Base-by-base conservation (phyloP, 2,888 invertebrate species). In the Brachyptera risi region DNA sequence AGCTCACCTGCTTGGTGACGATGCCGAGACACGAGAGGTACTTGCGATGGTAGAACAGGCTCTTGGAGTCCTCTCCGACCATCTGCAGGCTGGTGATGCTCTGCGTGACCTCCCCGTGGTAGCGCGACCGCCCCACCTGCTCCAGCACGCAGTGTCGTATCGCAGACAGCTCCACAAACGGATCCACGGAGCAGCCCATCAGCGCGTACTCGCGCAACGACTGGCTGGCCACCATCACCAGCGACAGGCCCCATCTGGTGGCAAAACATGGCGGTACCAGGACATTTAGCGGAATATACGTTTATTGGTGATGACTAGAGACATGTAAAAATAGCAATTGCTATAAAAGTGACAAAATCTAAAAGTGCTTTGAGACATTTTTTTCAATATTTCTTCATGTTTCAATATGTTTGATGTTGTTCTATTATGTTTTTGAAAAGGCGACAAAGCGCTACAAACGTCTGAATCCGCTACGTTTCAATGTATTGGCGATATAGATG, bases 201-300 rank as follows among this genome's bases (percentile, higher is more conserved):
- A 92, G 70, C 0, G 84, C 79, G 59, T 73, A 72, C 61, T 79
- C 78, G 27, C 92, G 78, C 17, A 80, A 69, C 26, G 74, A 71
- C 70, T 89, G 88, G 56, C 79, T 79, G 13, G 86, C 91, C 2
- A 91, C 90, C 35, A 90, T 76, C 0, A 90, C 83, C 37, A 92
- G 75, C 64, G 73, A 78, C 61, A 80, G 79, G 1, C 83, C 85
- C 78, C 81, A 87, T 51, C 82, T 84, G 64, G 54, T 72, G 70
- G 7, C 5, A 7, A 11, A 31, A 31, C 11, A 7, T 31, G 11
- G 31, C 31, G 7, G 31, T 31, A 31, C 31, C 5, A 31, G 31
- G 5, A 5, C 7, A 31, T 31, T 31, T 31, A 7, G 31, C 31
- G 5, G 31, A 31, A 31, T 31, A 31, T n/a, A n/a, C n/a, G n/a